Evolutionary conservation across 2,113 vertebrate genomes (phyloP).

Genomic region (Neodon shergylaensis): DNA sequence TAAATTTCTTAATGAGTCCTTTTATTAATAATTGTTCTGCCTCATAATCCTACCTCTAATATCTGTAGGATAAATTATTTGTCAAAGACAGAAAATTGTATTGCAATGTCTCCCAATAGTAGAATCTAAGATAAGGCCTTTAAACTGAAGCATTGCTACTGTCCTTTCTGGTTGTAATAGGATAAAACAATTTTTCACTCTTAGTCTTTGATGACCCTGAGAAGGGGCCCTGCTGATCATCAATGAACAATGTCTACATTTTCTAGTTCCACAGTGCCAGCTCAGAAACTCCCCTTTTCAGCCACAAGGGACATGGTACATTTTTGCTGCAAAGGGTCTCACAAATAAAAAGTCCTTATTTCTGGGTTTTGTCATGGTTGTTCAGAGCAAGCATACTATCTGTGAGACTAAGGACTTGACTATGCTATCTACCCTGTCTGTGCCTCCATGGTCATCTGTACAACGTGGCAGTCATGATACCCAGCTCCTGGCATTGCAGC

Average conservation of each 20-base stretch:
- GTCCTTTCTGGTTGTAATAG: neutral
- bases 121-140: constrained; percentile 15
- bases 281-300: constrained; percentile 1
- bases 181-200: constrained; percentile 5
- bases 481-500: neutral
- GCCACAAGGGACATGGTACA: neutral
- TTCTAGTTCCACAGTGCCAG: neutral
- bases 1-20: constrained; percentile 22
- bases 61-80: neutral
- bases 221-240: neutral
- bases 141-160: neutral
- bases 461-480: neutral
- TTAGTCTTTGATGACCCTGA: neutral
- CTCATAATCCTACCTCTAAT: constrained; percentile 18
- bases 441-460: neutral
- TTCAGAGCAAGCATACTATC: neutral
- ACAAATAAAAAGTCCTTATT: neutral
- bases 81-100: constrained; percentile 2
- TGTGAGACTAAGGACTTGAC: neutral
- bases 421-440: neutral
- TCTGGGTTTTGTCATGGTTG: neutral
- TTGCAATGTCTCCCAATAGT: neutral
- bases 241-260: neutral
- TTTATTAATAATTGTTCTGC: constrained; percentile 34
- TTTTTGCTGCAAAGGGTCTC: neutral